These are phyloP conservation scores for Chaetops frenatus DNA, from an alignment of 2,113 vertebrate genomes.

Conservation along the genomic window DNA sequence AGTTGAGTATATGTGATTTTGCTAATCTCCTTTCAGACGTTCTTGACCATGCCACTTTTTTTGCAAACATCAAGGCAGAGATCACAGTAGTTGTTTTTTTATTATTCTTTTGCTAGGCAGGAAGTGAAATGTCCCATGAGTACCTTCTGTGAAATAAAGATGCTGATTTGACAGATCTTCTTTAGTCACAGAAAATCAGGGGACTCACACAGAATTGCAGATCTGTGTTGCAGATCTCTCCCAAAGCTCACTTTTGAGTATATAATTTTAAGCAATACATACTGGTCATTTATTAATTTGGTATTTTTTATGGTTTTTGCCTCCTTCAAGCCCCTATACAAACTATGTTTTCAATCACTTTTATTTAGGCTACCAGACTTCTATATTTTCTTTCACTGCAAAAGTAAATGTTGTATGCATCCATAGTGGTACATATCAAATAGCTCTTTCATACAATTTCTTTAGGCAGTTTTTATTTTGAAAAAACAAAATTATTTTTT, in stretches of 20 bases:
- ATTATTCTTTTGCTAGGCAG: background rate
- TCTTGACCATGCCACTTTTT: background rate
- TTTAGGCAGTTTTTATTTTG: background rate
- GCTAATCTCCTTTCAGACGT: conserved; percentile 1
- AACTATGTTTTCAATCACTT: background rate
- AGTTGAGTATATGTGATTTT: background rate
- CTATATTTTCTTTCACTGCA: background rate
- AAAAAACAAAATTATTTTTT: background rate
- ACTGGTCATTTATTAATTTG: background rate
- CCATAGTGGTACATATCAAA: too few relatives aligned
- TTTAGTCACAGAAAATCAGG: background rate
- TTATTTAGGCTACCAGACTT: background rate
- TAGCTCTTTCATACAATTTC: background rate
- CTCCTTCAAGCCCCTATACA: background rate
- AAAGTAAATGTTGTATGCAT: background rate
- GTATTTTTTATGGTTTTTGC: background rate
- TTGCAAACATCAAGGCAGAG: conserved; percentile 2
- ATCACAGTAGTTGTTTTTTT: background rate
- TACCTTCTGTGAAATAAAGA: background rate
- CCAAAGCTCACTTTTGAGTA: background rate
- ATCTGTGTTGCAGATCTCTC: background rate
- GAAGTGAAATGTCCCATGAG: background rate
- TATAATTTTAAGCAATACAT: background rate
- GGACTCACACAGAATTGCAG: background rate
- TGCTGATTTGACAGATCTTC: background rate